Evolutionary conservation across 1,140 invertebrate genomes (phyloP).

Genomic region (Zaprionus lachaisei): DNA sequence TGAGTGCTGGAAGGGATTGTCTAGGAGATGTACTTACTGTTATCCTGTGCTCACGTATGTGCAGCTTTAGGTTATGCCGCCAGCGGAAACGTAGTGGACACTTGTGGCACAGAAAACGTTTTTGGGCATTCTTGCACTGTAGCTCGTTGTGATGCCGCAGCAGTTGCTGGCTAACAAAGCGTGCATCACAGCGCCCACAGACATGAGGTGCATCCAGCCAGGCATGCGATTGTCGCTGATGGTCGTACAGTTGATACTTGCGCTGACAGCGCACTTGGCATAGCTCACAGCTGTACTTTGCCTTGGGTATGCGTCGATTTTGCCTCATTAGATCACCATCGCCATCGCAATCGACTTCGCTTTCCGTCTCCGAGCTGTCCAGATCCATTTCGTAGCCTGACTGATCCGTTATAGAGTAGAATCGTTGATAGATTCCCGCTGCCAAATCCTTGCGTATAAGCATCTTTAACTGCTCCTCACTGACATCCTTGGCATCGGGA

Average conservation of each 20-base stretch:
- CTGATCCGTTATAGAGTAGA: conserved; percentile 72
- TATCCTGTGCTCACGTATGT: conserved; percentile 68
- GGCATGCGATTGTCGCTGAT: conserved; percentile 62
- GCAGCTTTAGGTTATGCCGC: conserved; percentile 73
- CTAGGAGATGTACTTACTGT: conserved; percentile 33
- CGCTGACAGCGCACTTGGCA: conserved; percentile 84
- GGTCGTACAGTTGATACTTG: conserved; percentile 74
- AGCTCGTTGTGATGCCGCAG: conserved; percentile 70
- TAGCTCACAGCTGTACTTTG: conserved; percentile 83
- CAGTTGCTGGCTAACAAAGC: conserved; percentile 65
- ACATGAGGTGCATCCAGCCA: conserved; percentile 73
- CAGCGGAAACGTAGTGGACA: conserved; percentile 78
- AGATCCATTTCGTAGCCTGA: conserved; percentile 75
- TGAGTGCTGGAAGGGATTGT: neutral
- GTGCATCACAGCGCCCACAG: conserved; percentile 69
- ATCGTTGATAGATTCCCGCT: conserved; percentile 62
- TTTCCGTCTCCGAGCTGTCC: conserved; percentile 70
- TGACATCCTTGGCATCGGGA: conserved; percentile 65
- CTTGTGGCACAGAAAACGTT: conserved; percentile 73
- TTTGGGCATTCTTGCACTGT: conserved; percentile 75
- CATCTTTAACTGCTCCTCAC: conserved; percentile 51
- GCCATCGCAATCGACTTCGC: conserved; percentile 50
- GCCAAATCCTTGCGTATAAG: conserved; percentile 59
- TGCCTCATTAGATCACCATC: conserved; percentile 46
- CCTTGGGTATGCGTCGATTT: conserved; percentile 24